Evolutionary conservation across 2,888 invertebrate genomes (phyloP).

Genomic region (Endotricha flammealis): DNA sequence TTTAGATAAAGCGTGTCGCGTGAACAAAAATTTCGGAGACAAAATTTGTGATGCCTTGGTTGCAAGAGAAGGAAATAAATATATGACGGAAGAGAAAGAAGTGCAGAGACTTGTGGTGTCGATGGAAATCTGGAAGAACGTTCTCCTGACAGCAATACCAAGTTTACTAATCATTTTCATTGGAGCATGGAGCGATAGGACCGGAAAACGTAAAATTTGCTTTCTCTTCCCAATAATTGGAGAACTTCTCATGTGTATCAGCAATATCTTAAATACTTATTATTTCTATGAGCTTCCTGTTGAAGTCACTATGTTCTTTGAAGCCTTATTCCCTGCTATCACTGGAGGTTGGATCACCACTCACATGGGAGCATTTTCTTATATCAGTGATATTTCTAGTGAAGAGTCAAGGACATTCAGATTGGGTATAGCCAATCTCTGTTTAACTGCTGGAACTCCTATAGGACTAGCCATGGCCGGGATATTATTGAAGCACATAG

Average conservation of each 20-base stretch:
- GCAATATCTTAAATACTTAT: slow-evolving; percentile 71
- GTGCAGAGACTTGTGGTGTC: slow-evolving; percentile 76
- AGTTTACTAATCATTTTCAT: slow-evolving; percentile 74
- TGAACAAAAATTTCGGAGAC: slow-evolving; percentile 84
- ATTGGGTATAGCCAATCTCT: slow-evolving; percentile 74
- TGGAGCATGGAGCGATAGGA: slow-evolving; percentile 80
- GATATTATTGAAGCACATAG: slow-evolving; percentile 50
- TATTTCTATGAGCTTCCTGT: slow-evolving; percentile 75
- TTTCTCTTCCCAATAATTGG: slow-evolving; percentile 76
- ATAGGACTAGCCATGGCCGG: slow-evolving; percentile 64
- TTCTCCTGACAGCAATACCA: slow-evolving; percentile 74
- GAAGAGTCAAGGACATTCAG: slow-evolving; percentile 77
- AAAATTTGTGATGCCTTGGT: slow-evolving; percentile 85
- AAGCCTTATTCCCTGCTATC: slow-evolving; percentile 71
- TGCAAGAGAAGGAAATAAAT: slow-evolving; percentile 81
- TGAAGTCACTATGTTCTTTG: slow-evolving; percentile 69
- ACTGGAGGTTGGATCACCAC: slow-evolving; percentile 76
- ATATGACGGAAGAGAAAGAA: slow-evolving; percentile 78
- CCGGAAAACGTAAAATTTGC: slow-evolving; percentile 75
- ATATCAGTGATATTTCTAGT: slow-evolving; percentile 77
- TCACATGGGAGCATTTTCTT: slow-evolving; percentile 78
- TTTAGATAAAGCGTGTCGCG: slow-evolving; percentile 90
- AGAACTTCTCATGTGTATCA: slow-evolving; percentile 66
- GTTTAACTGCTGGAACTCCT: slow-evolving; percentile 58
- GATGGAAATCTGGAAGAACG: slow-evolving; percentile 76